A percentile compares a stretch with the other conserved stretches of the same genome.
phyloP scores from a whole-genome alignment of 2,113 vertebrate species.

The Speoplatyrhinus poulsoni region DNA sequence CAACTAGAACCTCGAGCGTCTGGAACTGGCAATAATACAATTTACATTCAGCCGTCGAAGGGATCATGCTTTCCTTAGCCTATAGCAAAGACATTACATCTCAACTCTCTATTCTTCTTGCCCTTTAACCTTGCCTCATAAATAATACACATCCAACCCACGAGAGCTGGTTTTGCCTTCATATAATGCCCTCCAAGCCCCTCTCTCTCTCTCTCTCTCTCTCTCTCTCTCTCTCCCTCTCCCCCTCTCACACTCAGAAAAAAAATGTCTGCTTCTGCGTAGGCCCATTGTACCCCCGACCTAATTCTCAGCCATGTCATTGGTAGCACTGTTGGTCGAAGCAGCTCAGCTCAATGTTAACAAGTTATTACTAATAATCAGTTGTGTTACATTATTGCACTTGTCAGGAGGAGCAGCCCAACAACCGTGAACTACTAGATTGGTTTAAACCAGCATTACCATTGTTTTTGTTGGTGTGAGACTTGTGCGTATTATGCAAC shows the following conservation, averaged over 20 bases:
- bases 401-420: no score
- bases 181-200: conserved; percentile 34
- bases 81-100: no score
- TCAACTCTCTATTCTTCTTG: background rate
- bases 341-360: background rate
- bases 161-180: conserved; percentile 18
- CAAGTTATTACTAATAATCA: no score
- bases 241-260: background rate
- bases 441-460: no score
- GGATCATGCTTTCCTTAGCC: no score
- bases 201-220: background rate
- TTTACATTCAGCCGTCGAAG: no score
- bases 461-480: no score
- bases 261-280: background rate
- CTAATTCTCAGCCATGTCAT: background rate
- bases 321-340: background rate
- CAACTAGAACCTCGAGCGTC: conserved; percentile 1
- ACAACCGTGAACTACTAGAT: no score
- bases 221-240: background rate
- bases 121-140: background rate
- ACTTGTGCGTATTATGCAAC: no score
- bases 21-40: no score
- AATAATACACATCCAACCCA: background rate
- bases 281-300: background rate
- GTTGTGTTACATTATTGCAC: no score